Base-by-base conservation (phyloP, 2,797 vertebrate genomes). In the Periophthalmus magnuspinnatus region DNA sequence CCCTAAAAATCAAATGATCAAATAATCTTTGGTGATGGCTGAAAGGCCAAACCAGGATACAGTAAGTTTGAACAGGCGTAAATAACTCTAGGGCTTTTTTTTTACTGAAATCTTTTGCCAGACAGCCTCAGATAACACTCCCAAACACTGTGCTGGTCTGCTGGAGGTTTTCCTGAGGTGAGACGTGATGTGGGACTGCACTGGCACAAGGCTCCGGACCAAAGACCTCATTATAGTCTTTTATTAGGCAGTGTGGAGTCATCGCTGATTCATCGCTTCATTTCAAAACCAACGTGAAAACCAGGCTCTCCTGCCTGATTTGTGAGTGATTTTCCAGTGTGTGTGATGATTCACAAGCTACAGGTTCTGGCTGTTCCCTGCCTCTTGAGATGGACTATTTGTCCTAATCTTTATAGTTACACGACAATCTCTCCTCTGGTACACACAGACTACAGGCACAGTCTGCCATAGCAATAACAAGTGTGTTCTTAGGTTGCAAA, bases 51-150 rank as follows among this genome's bases (percentile, higher is more conserved):
- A 73, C 5, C 63, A 34, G 41, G 59, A 21, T 78, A 72, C 55
- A 65, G 70, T 62, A 32, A 52, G 57, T 55, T 54, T 22, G 63
- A 32, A 52, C 65, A 60, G 76, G 66, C 61, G 47, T 69, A 47
- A 2, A 58, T 71, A 71, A 80, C 65, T 77, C 69, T 80, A 81
- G 84, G 78, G 77, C 55, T 34, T 55, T 68, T 21, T 58, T 33
- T 19, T 38, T 58, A 22, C 38, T 10, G 63, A 65, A 62, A 66
- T 75, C 57, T 78, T 59, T 56, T 7, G 32, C 69, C 56, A 82
- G 75, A 82, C 76, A 65, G 79, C 60, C 66, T 55, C 32, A 82
- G 82, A 90, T 80, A 82, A 83, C 79, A 62, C 77, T 85, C 76
- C 60, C 61, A 67, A 67, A 36, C 70, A 32, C 74, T 79, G 13